phyloP scores from a whole-genome alignment of 2,888 invertebrate species.

The Carabus problematicus region DNA sequence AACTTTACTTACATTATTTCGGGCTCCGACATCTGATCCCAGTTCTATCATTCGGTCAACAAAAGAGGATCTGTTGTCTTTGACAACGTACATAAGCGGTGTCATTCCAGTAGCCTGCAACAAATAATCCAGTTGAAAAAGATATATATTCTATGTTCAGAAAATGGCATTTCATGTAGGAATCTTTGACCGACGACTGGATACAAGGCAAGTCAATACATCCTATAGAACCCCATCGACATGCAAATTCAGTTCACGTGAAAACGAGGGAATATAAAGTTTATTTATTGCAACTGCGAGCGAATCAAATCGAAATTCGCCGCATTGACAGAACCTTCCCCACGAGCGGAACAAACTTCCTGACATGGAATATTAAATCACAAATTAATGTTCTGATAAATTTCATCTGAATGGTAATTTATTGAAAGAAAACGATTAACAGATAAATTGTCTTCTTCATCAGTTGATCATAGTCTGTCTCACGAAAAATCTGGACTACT shows the following conservation, averaged over 20 bases:
- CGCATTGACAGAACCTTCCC: not conserved
- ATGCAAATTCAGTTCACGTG: constrained; percentile 35
- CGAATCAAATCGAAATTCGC: constrained; percentile 30
- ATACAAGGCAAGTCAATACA: not conserved
- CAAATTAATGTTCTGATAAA: no score
- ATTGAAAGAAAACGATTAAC: no score
- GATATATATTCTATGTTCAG: constrained; percentile 11
- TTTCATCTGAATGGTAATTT: no score
- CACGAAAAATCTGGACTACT: constrained; percentile 13
- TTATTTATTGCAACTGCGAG: constrained; percentile 28
- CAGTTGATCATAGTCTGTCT: constrained; percentile 23
- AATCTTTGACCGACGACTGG: not conserved
- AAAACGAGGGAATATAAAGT: constrained; percentile 25
- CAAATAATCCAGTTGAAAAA: constrained; percentile 3
- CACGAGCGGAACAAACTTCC: no score
- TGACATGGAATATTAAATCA: not conserved
- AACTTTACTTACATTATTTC: constrained; percentile 82
- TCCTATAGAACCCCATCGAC: constrained; percentile 20
- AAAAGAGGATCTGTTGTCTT: constrained; percentile 91
- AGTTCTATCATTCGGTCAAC: constrained; percentile 92
- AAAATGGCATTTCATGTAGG: not conserved
- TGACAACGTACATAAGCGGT: constrained; percentile 94
- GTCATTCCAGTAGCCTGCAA: constrained; percentile 92
- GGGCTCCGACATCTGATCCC: constrained; percentile 88
- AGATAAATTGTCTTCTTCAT: not conserved